Evolutionary conservation across 2,113 vertebrate genomes (phyloP).

Genomic region (Mormyrus lacerda): DNA sequence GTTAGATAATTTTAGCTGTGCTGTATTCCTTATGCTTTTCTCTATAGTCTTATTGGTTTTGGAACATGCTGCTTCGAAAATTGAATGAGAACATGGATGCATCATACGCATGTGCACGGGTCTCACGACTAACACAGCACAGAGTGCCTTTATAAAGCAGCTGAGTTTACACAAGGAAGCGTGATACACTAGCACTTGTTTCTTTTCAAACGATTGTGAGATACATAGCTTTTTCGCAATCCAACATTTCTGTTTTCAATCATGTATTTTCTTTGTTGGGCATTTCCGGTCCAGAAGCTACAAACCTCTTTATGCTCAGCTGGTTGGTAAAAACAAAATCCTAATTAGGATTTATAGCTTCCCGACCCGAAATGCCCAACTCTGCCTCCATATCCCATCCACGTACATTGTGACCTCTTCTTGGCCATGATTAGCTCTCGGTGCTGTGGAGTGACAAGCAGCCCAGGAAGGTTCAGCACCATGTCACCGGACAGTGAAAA

Average conservation of each 20-base stretch:
- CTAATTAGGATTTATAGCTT: no score
- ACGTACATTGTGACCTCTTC: neutral
- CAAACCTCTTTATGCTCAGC: no score
- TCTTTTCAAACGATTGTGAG: neutral
- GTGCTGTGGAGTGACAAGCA: neutral
- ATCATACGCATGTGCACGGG: no score
- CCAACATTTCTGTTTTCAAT: neutral
- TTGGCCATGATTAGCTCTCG: neutral
- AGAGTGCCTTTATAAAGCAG: neutral
- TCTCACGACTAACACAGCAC: neutral
- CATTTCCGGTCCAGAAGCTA: no score
- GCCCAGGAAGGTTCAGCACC: neutral
- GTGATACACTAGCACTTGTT: neutral
- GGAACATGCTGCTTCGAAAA: neutral
- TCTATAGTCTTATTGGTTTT: neutral
- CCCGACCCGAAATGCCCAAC: no score
- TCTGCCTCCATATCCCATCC: neutral
- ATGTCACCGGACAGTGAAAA: neutral
- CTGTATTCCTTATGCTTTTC: neutral
- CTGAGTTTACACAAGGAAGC: neutral
- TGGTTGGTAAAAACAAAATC: no score
- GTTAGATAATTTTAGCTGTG: neutral
- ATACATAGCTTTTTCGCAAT: neutral
- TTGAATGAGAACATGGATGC: neutral
- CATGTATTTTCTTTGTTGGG: neutral